phyloP scores from a whole-genome alignment of 92 coral and sea anemone genomes.

The Anthopleura xanthogrammica region DNA sequence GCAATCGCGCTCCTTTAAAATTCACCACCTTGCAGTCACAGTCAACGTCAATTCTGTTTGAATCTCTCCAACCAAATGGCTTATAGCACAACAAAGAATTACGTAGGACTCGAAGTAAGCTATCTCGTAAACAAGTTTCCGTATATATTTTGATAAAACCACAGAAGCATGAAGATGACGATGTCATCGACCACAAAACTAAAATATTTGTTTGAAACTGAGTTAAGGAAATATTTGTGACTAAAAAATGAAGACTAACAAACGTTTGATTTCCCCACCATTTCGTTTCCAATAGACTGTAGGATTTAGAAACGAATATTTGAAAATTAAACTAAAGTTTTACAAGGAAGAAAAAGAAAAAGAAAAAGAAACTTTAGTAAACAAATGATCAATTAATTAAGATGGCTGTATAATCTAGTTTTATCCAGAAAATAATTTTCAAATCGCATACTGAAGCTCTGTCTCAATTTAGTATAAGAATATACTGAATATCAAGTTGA shows the following conservation, averaged over 20 bases:
- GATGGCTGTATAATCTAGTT: neutral
- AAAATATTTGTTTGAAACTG: neutral
- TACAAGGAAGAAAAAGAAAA: no score
- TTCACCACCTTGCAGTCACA: neutral
- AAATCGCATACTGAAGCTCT: no score
- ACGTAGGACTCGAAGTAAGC: neutral
- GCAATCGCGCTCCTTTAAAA: neutral
- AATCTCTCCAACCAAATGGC: neutral
- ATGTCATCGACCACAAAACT: conserved; percentile 12
- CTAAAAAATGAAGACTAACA: no score
- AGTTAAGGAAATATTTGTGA: neutral
- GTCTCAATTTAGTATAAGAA: no score
- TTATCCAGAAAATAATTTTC: neutral
- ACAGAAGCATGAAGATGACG: neutral
- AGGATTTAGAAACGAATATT: no score
- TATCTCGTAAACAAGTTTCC: neutral
- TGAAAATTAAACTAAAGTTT: no score
- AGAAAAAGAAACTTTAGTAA: neutral
- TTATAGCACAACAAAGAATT: neutral
- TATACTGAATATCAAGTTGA: no score
- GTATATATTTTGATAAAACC: neutral
- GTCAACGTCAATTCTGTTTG: neutral
- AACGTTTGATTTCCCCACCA: neutral
- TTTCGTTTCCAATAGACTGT: neutral
- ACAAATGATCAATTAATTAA: no score